A percentile compares a stretch with the other conserved stretches of the same genome.
Evolutionary conservation across 2,113 vertebrate genomes (phyloP).

Genomic region (Carollia perspicillata): DNA sequence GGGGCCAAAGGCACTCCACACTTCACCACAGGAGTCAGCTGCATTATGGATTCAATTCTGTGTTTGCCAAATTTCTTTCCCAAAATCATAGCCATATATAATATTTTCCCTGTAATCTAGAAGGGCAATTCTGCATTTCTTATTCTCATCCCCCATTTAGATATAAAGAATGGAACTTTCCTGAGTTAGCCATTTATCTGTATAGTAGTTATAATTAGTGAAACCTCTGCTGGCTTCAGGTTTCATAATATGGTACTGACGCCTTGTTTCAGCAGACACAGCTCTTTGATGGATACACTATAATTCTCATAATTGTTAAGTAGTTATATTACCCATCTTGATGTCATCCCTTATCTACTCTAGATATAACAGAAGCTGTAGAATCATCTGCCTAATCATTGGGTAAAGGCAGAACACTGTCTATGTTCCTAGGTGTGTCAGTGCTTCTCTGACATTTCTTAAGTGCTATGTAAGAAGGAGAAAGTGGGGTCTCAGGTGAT

Average conservation of each 20-base stretch:
- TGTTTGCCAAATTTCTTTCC: conserved; percentile 23
- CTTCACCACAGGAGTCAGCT: not conserved
- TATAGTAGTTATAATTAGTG: conserved; percentile 51
- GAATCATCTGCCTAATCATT: not conserved
- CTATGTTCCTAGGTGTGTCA: not conserved
- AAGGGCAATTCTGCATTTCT: conserved; percentile 35
- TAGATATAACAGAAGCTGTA: not conserved
- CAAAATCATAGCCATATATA: not conserved
- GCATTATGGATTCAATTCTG: not conserved
- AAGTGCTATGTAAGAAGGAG: not conserved
- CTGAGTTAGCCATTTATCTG: conserved; percentile 28
- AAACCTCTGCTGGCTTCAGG: conserved; percentile 6
- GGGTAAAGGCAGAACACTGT: conserved; percentile 8
- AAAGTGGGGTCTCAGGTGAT: not conserved
- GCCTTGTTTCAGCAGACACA: conserved; percentile 41
- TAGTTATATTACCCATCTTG: conserved; percentile 15
- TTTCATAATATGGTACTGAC: not conserved
- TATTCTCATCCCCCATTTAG: not conserved
- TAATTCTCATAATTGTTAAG: conserved; percentile 62
- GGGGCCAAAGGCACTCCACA: not conserved
- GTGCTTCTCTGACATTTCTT: not conserved
- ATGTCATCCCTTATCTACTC: conserved; percentile 2
- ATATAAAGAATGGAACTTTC: conserved; percentile 1
- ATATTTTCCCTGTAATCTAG: not conserved
- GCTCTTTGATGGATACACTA: not conserved